Percentiles rank a stretch among this genome's conserved stretches.
phyloP scores from a whole-genome alignment of 1,140 invertebrate genomes.

The Episyrphus balteatus region DNA sequence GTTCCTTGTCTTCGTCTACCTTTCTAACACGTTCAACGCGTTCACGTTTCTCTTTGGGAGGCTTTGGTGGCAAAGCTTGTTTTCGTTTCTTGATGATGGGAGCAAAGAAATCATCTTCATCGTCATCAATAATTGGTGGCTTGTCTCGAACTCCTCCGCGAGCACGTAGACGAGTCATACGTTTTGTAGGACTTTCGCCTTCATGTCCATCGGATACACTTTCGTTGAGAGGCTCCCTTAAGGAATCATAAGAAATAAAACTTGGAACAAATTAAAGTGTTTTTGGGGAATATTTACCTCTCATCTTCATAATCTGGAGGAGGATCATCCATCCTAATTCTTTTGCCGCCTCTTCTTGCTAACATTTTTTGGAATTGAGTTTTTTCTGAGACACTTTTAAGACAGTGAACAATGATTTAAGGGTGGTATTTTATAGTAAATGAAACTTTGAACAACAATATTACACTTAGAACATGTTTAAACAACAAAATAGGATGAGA shows the following conservation, averaged over 20 bases:
- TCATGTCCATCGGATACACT: slow-evolving; percentile 39
- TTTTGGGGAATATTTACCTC: slow-evolving; percentile 17
- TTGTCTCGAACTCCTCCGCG: slow-evolving; percentile 37
- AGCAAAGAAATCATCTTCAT: slow-evolving; percentile 35
- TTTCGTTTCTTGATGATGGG: slow-evolving; percentile 28
- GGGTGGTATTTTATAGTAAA: no score
- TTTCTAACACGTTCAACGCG: slow-evolving; percentile 33
- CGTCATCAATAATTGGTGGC: slow-evolving; percentile 34
- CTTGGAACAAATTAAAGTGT: neutral
- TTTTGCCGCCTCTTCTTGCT: slow-evolving; percentile 72
- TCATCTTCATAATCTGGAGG: slow-evolving; percentile 66
- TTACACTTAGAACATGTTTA: no score
- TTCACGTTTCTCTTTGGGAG: slow-evolving; percentile 39
- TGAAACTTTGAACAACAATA: no score
- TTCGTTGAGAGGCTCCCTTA: slow-evolving; percentile 28
- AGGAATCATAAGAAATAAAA: neutral
- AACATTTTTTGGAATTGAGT: slow-evolving; percentile 37
- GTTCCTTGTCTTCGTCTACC: slow-evolving; percentile 34
- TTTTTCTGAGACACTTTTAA: no score
- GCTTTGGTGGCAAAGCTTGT: slow-evolving; percentile 39
- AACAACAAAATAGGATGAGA: no score
- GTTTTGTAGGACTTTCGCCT: slow-evolving; percentile 38
- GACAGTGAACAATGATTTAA: no score
- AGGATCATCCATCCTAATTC: slow-evolving; percentile 84
- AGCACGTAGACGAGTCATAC: slow-evolving; percentile 40